These are phyloP conservation scores for Catalaphyllia jardinei DNA, from an alignment of 64 coral and sea anemone species.

Conservation along the genomic window DNA sequence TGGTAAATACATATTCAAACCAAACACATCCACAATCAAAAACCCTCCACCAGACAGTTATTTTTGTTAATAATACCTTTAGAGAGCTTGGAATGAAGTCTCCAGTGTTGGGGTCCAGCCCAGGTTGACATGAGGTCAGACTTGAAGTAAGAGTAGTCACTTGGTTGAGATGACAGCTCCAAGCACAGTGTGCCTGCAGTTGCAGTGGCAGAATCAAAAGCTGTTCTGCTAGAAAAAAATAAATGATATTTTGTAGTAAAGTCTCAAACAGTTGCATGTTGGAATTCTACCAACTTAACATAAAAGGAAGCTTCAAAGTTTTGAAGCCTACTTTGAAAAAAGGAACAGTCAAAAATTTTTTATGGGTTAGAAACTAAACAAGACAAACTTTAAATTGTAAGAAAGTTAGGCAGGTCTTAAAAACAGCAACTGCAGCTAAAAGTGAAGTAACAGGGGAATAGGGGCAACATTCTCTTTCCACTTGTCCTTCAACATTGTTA, in stretches of 20 bases:
- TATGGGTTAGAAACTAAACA: too few relatives aligned
- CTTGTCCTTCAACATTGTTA: too few relatives aligned
- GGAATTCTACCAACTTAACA: too few relatives aligned
- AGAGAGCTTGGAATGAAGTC: constrained; percentile 55
- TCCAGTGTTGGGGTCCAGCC: constrained; percentile 89
- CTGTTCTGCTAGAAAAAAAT: neutral
- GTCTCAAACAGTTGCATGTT: neutral
- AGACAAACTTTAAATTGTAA: too few relatives aligned
- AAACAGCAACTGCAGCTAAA: too few relatives aligned
- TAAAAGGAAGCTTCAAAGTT: too few relatives aligned
- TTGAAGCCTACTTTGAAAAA: too few relatives aligned
- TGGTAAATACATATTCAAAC: too few relatives aligned
- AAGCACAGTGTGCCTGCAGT: constrained; percentile 70
- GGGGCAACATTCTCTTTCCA: too few relatives aligned
- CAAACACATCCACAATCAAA: neutral
- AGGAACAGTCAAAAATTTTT: too few relatives aligned
- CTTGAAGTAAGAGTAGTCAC: constrained; percentile 98
- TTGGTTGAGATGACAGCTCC: constrained; percentile 87
- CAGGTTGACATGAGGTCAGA: constrained; percentile 74
- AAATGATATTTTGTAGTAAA: neutral
- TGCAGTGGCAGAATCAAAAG: constrained; percentile 7
- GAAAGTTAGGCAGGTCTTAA: too few relatives aligned
- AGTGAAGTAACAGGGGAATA: too few relatives aligned
- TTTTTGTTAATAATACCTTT: constrained; percentile 41
- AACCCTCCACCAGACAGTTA: neutral